A percentile compares a stretch with the other conserved stretches of the same genome.
These are phyloP conservation scores for Elysia crispata DNA, from an alignment of 2,888 invertebrate genomes.

Conservation along the genomic window DNA sequence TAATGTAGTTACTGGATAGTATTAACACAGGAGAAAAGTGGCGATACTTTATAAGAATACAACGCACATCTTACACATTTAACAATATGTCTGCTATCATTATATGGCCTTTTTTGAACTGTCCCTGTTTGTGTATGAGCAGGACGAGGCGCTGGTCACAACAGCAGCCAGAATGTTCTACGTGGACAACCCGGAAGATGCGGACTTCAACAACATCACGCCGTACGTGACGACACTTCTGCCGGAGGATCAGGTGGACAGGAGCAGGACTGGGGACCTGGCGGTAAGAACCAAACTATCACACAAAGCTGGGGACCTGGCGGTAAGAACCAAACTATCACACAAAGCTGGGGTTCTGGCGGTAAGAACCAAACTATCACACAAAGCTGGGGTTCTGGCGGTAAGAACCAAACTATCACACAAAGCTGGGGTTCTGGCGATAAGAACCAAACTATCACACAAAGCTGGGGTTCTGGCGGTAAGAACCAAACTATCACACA, in stretches of 20 bases:
- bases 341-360: too few relatives aligned
- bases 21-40: too few relatives aligned
- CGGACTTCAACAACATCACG: slow-evolving; percentile 60
- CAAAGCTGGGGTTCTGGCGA: too few relatives aligned
- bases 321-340: slow-evolving; percentile 34
- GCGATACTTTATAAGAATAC: too few relatives aligned
- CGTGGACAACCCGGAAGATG: slow-evolving; percentile 58
- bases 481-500: slow-evolving; percentile 18
- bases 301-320: slow-evolving; percentile 48
- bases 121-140: too few relatives aligned
- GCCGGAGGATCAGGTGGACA: slow-evolving; percentile 53
- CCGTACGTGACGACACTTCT: slow-evolving; percentile 63
- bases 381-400: slow-evolving; percentile 49
- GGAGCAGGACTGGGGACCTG: slow-evolving; percentile 33
- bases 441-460: too few relatives aligned
- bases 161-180: slow-evolving; percentile 67
- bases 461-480: slow-evolving; percentile 47
- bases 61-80: too few relatives aligned
- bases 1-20: too few relatives aligned
- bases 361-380: too few relatives aligned
- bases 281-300: too few relatives aligned
- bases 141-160: slow-evolving; percentile 65
- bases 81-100: too few relatives aligned
- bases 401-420: slow-evolving; percentile 21
- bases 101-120: too few relatives aligned